Evolutionary conservation across 2,888 invertebrate genomes (phyloP), one percentile per base, ranked within the genome.

Genomic region (Tetranychus truncatus): DNA sequence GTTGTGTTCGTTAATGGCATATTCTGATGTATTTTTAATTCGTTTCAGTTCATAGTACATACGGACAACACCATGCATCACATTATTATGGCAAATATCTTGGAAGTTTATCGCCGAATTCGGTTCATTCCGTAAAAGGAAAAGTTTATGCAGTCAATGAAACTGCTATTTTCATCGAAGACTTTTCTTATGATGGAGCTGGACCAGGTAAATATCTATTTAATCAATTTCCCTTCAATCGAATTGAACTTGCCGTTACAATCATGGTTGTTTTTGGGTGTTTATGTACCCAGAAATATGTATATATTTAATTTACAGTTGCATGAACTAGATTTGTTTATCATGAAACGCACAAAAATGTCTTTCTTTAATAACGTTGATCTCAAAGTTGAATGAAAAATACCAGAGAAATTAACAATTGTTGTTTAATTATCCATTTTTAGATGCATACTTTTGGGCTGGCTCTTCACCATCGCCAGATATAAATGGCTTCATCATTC

Each of bases 371-470:
- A 34, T 34, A 34, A 34, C 5, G 3, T 34, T 34, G 34, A 4
- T 34, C 3, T 34, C 34, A 34, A 3, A 3, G 34, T 34, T 34
- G 0, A 0, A 34, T 34, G 34, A 34, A 34, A 34, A 34, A 34
- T 34, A 3, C 34, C 34, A 15, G 55, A 55, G 55, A 55, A 2
- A 55, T 55, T 55, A 2, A 55, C 7, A 55, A 15, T 55, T 15
- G 15, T 55, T 15, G 15, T 9, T 15, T 46, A 46, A 46, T 74
- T 55, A 45, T 71, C 11, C 21, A 46, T 66, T 72, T 76, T 73
- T 85, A 92, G 93, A 92, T 80, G 93, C 92, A 20, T 93, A 88
- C 82, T 94, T 94, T 85, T 93, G 91, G 85, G 91, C 90, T 81
- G 92, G 92, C 76, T 87, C 86, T 75, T 86, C 88, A 6, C 87